Evolutionary conservation across 2,888 invertebrate species (phyloP).

Genomic region (Acheta domesticus): DNA sequence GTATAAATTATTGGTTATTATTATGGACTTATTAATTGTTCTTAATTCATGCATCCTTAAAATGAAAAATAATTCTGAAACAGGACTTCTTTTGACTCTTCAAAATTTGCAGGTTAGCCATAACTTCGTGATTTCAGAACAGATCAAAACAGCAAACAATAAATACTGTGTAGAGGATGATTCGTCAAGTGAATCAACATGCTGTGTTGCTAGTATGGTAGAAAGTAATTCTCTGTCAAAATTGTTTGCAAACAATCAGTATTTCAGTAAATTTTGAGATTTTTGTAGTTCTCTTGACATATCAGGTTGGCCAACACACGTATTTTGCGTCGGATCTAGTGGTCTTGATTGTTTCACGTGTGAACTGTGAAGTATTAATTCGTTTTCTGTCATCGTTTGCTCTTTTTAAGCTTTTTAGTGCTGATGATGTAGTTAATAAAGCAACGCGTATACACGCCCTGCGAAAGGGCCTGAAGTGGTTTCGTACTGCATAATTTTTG

Average conservation of each 20-base stretch:
- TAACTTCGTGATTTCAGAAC: too few relatives aligned
- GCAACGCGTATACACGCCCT: background rate
- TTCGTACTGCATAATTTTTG: background rate
- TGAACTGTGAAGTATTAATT: constrained; percentile 3
- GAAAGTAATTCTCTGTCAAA: too few relatives aligned
- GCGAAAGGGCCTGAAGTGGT: background rate
- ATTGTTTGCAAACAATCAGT: too few relatives aligned
- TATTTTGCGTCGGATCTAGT: background rate
- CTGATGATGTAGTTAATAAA: background rate
- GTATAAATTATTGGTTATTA: background rate
- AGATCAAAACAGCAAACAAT: too few relatives aligned
- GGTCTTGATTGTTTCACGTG: background rate
- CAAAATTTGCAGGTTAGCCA: background rate
- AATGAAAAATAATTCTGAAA: background rate
- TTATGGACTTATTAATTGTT: background rate
- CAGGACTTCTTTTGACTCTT: background rate
- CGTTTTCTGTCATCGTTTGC: background rate
- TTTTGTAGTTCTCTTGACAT: background rate
- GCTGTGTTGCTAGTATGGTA: too few relatives aligned
- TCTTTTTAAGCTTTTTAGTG: too few relatives aligned
- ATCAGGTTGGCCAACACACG: background rate
- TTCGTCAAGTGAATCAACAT: too few relatives aligned
- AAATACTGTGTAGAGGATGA: too few relatives aligned
- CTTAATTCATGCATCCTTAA: background rate
- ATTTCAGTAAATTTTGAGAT: too few relatives aligned